A percentile compares a stretch with the other conserved stretches of the same genome.
These are phyloP conservation scores for Aphidius colemani DNA, from an alignment of 2,888 invertebrate species.

Conservation along the genomic window DNA sequence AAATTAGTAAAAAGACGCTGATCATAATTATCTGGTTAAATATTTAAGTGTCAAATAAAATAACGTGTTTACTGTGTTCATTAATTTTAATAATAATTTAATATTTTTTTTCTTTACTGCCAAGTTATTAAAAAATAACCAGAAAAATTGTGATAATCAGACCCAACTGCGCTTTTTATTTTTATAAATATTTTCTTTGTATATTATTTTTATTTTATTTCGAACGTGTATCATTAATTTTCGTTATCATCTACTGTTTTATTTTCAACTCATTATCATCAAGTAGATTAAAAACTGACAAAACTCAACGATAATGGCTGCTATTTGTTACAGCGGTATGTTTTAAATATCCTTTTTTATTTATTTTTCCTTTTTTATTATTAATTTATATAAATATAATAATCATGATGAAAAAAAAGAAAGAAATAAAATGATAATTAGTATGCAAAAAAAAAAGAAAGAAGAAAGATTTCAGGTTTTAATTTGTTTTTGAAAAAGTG, in stretches of 20 bases:
- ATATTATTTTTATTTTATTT: no score
- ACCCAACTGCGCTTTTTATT: background rate
- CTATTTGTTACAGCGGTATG: constrained; percentile 55
- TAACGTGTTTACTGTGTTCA: background rate
- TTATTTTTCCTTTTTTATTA: no score
- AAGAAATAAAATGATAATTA: no score
- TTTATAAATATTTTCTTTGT: no score
- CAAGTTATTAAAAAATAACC: background rate
- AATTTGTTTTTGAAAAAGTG: no score
- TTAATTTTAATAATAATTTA: background rate
- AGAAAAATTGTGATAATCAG: background rate
- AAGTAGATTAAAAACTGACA: constrained; percentile 14
- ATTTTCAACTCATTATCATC: background rate
- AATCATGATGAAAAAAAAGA: no score
- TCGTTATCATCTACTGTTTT: no score
- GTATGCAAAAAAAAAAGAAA: no score
- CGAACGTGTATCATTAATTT: no score
- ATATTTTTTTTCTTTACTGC: constrained; percentile 4
- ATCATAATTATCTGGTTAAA: constrained; percentile 48
- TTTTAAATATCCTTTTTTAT: constrained; percentile 19
- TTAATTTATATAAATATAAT: no score
- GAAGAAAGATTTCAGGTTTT: no score
- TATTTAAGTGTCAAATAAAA: no score
- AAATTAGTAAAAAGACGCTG: constrained; percentile 93
- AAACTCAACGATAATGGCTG: constrained; percentile 48